Evolutionary conservation across 2,888 invertebrate genomes (phyloP).

Genomic region (Rhopalosiphum nymphaeae): DNA sequence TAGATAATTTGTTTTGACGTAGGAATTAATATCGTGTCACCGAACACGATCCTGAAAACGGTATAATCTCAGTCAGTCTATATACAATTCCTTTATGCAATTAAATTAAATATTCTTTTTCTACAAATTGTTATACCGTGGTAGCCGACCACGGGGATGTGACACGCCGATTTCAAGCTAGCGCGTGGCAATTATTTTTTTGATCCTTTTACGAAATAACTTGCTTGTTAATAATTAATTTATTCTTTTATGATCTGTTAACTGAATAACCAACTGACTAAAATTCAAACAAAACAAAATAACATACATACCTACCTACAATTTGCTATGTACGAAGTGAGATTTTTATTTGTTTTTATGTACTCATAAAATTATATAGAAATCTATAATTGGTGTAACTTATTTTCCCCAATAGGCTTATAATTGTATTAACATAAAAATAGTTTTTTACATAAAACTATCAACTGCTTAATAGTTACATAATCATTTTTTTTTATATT

Average conservation of each 20-base stretch:
- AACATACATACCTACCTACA: not conserved
- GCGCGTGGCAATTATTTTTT: not conserved
- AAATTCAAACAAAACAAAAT: not conserved
- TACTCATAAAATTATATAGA: not conserved
- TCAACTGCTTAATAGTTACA: not conserved
- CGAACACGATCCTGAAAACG: not conserved
- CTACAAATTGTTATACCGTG: not conserved
- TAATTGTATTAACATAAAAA: not conserved
- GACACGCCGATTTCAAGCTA: not conserved
- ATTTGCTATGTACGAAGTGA: not conserved
- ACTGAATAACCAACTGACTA: not conserved
- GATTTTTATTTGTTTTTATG: not conserved
- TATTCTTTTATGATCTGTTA: not conserved
- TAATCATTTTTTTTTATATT: not conserved
- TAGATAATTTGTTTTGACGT: not conserved
- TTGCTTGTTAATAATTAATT: constrained; percentile 23
- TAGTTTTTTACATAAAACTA: not conserved
- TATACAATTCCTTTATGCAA: not conserved
- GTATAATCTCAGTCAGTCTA: not conserved
- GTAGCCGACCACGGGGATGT: not conserved
- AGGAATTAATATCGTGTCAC: not conserved
- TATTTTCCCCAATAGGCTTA: not conserved
- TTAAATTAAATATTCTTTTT: not conserved
- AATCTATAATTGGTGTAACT: not conserved
- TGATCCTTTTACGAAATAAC: not conserved